Evolutionary conservation across 64 coral and sea anemone species (phyloP).

Genomic region (Montipora foliosa): DNA sequence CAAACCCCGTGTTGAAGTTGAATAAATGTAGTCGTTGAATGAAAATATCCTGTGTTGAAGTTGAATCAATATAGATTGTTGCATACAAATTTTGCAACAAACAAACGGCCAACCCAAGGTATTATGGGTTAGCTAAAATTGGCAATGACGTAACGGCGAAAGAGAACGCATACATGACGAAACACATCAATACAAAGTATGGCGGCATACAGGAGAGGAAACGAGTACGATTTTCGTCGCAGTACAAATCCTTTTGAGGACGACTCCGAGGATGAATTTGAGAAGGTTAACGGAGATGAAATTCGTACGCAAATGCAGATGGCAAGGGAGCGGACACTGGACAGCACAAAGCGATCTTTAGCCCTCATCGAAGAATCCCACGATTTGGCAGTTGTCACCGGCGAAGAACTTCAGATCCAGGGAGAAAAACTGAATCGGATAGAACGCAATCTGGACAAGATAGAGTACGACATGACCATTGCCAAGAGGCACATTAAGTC

Average conservation of each 20-base stretch:
- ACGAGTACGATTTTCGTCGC: conserved; percentile 50
- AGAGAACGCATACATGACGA: too few species aligned
- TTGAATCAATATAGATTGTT: too few species aligned
- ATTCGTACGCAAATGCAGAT: conserved; percentile 71
- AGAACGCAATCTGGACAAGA: conserved; percentile 88
- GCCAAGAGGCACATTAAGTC: conserved; percentile 96
- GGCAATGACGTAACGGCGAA: too few species aligned
- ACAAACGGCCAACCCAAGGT: too few species aligned
- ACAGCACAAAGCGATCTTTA: conserved; percentile 92
- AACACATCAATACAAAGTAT: neutral
- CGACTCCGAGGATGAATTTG: conserved; percentile 82
- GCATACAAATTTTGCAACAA: too few species aligned
- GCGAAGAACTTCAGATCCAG: conserved; percentile 83
- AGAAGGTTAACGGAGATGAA: conserved; percentile 73
- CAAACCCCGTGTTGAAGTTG: too few species aligned
- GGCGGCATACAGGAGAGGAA: conserved; percentile 66
- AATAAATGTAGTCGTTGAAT: too few species aligned
- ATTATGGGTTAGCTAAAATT: too few species aligned
- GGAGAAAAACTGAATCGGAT: conserved; percentile 83
- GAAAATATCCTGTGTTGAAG: too few species aligned
- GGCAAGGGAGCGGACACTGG: conserved; percentile 70
- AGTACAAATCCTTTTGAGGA: conserved; percentile 87
- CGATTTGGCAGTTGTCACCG: conserved; percentile 84
- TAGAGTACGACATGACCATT: conserved; percentile 74
- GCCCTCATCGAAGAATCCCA: conserved; percentile 95